Evolutionary conservation across 2,888 invertebrate genomes (phyloP), one percentile per base, ranked within the genome.

Genomic region (Phymatocera aterrima): DNA sequence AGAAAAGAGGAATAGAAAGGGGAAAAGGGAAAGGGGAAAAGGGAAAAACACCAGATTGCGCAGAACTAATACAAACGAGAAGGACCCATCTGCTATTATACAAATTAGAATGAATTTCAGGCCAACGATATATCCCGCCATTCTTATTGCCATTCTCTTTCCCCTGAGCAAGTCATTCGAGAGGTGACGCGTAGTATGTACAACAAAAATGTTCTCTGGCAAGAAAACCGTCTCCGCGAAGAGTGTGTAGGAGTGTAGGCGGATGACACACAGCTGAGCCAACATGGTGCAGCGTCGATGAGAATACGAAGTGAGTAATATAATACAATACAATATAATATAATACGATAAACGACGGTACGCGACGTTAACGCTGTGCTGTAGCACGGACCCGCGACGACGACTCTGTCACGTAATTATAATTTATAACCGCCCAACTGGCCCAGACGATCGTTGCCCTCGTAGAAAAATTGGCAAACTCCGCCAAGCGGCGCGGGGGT

Each of bases 341-440:
- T n/a, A n/a, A n/a, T n/a, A n/a, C n/a, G n/a, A n/a, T n/a, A n/a
- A n/a, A n/a, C n/a, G n/a, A n/a, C n/a, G n/a, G n/a, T n/a, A n/a
- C n/a, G n/a, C n/a, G n/a, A n/a, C n/a, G 68, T 43, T 68, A 68
- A 68, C 24, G 68, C 18, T 54, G n/a, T n/a, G n/a, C n/a, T n/a
- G n/a, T 10, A 57, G 57, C 43, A 68, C 6, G 5, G 43, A 34
- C 40, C 6, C 51, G 31, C 72, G 51, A n/a, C n/a, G n/a, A n/a
- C 51, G 48, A 72, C 72, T 51, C 72, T 72, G 72, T 72, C 72
- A 31, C 51, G 48, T 72, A 72, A 72, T 72, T 72, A 72, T 51
- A 51, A 72, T 72, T 72, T 48, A 72, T 34, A 48, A 51, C 48
- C n/a, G n/a, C 18, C 48, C 51, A 72, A 72, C 34, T 72, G 72